These are phyloP conservation scores for Pachyrhynchus sulphureomaculatus DNA, from an alignment of 1,140 invertebrate species.

Conservation along the genomic window DNA sequence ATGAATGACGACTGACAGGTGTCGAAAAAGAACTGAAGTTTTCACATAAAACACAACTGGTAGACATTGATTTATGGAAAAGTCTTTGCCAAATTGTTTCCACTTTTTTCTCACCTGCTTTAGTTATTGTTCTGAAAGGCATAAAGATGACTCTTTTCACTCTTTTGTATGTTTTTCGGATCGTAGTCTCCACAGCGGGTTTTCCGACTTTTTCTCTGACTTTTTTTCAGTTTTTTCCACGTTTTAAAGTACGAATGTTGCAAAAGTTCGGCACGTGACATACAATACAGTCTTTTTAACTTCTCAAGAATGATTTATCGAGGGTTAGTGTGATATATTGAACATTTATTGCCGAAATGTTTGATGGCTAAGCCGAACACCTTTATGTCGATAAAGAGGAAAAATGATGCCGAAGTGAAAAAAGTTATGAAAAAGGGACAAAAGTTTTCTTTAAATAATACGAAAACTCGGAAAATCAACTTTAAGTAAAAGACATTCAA, in stretches of 20 bases:
- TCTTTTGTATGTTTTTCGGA: too few relatives aligned
- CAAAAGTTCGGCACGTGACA: not conserved
- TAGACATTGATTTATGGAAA: conserved; percentile 27
- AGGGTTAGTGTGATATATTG: conserved; percentile 17
- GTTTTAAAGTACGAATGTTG: not conserved
- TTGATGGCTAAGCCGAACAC: not conserved
- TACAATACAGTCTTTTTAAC: not conserved
- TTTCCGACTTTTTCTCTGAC: too few relatives aligned
- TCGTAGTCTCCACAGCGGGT: too few relatives aligned
- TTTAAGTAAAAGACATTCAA: too few relatives aligned
- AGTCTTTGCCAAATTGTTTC: conserved; percentile 27
- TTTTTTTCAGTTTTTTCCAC: too few relatives aligned
- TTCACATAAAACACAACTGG: conserved; percentile 21
- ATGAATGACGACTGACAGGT: conserved; percentile 22
- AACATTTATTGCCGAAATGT: conserved; percentile 16
- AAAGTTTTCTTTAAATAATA: too few relatives aligned
- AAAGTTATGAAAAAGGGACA: too few relatives aligned
- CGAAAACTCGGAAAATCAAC: too few relatives aligned
- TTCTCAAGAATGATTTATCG: conserved; percentile 13
- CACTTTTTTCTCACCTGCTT: conserved; percentile 20
- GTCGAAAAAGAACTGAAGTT: conserved; percentile 24
- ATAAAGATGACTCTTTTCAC: too few relatives aligned
- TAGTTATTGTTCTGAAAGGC: conserved; percentile 8
- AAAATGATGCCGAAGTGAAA: too few relatives aligned
- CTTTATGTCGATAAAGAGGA: too few relatives aligned